Base-by-base conservation (phyloP, 2,113 vertebrate species). In the Oreocharis arfaki region DNA sequence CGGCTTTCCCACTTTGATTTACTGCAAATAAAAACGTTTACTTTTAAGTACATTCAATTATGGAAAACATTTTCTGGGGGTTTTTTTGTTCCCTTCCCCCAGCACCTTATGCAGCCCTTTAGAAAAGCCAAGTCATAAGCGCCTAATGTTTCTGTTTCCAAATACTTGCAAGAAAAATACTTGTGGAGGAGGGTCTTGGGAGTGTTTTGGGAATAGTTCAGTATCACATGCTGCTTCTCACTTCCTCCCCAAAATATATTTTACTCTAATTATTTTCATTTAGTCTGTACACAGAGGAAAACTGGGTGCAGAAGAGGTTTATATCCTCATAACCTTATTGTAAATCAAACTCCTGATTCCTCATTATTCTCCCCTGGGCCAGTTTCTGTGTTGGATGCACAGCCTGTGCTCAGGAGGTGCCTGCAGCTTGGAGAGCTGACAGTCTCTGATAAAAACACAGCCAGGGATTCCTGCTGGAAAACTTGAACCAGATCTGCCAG, bases 151-250 rank as follows among this genome's bases (percentile, higher is more conserved):
- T 61, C 53, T 55, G 6, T 42, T 89, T 76, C 50, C 52, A 70
- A 61, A 84, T 3, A 81, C 14, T 24, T 69, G n/a, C 10, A 57
- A 33, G 64, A 57, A 3, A 76, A 76, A 84, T 16, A 24, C 0
- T 0, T 2, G 3, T 41, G 46, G 30, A 57, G 60, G 49, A 74
- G 35, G 6, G 46, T 11, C 28, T 57, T 7, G 0, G 32, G 37
- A 28, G 18, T 27, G 52, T 7, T 65, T 32, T 10, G 44, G 46
- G 50, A 75, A 56, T 49, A 13, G 35, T 46, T 91, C 73, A 30
- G 16, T 39, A 33, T 90, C 61, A 30, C 5, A 2, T 7, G 23
- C 47, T 49, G 33, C 50, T 44, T 79, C 76, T 87, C 52, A 16
- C 49, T 69, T 73, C n/a, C 55, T 87, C 26, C 32, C 32, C 32